phyloP scores from a whole-genome alignment of 2,113 vertebrate genomes.

The Onychorhynchus coronatus region DNA sequence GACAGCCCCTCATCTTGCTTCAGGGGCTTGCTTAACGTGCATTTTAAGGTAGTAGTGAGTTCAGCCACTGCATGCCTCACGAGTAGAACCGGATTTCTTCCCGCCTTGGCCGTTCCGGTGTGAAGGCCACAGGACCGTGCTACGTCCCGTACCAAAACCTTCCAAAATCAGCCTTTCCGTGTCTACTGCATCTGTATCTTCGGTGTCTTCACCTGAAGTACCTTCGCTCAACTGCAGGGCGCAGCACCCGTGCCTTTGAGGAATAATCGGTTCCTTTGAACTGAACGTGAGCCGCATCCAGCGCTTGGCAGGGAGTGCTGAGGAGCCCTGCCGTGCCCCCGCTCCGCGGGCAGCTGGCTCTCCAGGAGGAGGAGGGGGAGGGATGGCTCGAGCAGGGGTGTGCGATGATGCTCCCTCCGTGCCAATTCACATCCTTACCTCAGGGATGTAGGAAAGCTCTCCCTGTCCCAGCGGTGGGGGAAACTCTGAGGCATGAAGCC shows the following conservation, averaged over 20 bases:
- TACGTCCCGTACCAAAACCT: fast-evolving
- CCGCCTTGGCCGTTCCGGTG: fast-evolving
- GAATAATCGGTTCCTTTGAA: neutral
- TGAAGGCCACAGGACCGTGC: neutral
- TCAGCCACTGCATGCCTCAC: neutral
- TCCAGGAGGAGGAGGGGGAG: neutral
- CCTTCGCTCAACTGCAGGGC: neutral
- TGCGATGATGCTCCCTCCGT: neutral
- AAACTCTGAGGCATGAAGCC: neutral
- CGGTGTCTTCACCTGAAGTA: neutral
- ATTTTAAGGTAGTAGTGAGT: neutral
- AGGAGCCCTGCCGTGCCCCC: fast-evolving
- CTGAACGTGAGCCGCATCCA: neutral
- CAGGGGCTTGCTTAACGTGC: neutral
- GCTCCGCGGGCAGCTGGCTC: fast-evolving
- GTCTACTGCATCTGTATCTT: neutral
- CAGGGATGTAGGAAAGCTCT: fast-evolving
- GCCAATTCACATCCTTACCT: fast-evolving
- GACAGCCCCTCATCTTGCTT: neutral
- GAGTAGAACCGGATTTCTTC: neutral
- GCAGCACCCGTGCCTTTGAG: neutral
- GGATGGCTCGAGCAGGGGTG: neutral
- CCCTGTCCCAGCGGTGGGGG: fast-evolving
- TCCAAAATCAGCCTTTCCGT: neutral
- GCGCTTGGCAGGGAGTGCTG: neutral